Evolutionary conservation across 2,797 vertebrate species (phyloP).

Genomic region (Ciconia nigra): DNA sequence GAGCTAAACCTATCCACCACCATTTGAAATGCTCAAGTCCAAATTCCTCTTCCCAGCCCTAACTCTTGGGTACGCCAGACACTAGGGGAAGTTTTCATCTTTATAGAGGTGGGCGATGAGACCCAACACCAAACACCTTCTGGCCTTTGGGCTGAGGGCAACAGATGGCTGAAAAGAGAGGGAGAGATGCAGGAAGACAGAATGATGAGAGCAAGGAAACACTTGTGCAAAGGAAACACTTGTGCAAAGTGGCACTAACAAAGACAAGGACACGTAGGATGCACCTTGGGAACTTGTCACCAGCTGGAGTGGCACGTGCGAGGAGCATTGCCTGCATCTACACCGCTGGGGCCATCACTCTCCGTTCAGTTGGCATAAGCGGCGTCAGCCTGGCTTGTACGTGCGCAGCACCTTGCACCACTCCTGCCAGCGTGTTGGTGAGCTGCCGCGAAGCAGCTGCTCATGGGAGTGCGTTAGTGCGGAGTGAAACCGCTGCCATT

Average conservation of each 20-base stretch:
- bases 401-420: rapidly evolving
- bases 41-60: background rate
- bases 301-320: rapidly evolving
- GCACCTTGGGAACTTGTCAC: background rate
- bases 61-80: background rate
- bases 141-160: background rate
- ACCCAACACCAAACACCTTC: background rate
- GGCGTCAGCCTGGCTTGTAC: rapidly evolving
- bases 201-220: background rate
- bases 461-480: rapidly evolving
- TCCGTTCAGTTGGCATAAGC: too few species aligned
- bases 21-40: background rate
- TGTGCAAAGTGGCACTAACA: rapidly evolving
- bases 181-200: background rate
- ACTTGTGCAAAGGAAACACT: background rate
- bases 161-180: background rate
- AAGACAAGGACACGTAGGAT: background rate
- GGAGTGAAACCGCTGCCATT: rapidly evolving
- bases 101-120: background rate
- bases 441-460: background rate
- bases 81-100: background rate
- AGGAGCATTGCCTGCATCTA: background rate
- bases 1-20: background rate
- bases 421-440: background rate
- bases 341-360: background rate